Conservation (phyloP, 1,140 invertebrate species). For the Hetaerina americana region DNA sequence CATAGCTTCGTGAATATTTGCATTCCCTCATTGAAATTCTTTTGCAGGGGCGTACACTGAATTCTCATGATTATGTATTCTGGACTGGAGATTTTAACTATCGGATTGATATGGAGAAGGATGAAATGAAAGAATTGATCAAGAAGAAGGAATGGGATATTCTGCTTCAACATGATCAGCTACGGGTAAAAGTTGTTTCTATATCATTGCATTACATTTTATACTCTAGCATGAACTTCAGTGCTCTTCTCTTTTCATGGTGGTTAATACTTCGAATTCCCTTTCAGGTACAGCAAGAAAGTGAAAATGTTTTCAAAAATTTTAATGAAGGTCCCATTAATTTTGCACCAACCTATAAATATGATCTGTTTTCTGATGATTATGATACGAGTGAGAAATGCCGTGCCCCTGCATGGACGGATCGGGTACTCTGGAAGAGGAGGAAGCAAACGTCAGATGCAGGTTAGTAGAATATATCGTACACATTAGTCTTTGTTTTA, state of each 20-base stretch:
- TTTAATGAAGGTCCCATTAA: conserved; percentile 85
- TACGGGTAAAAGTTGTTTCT: conserved; percentile 38
- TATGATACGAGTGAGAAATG: conserved; percentile 99
- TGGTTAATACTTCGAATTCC: conserved; percentile 4
- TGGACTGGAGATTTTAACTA: conserved; percentile 99
- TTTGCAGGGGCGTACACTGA: conserved; percentile 61
- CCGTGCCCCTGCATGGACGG: conserved; percentile 94
- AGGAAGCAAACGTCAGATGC: conserved; percentile 56
- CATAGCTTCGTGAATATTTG: conserved; percentile 3
- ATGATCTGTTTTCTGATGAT: conserved; percentile 96
- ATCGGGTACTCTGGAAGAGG: conserved; percentile 83
- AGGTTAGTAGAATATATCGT: too few relatives aligned
- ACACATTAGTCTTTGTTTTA: too few relatives aligned
- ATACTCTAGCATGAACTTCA: background rate
- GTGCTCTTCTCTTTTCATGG: conserved; percentile 2
- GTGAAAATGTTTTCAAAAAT: conserved; percentile 84
- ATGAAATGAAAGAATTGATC: conserved; percentile 81
- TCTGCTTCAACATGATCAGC: conserved; percentile 79
- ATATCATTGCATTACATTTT: background rate
- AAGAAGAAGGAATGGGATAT: conserved; percentile 60
- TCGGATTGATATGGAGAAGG: conserved; percentile 88
- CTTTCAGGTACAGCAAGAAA: conserved; percentile 51
- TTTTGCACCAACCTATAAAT: conserved; percentile 97
- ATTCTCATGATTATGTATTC: conserved; percentile 95
- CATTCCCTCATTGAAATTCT: conserved; percentile 4